Conservation (phyloP, 2,113 vertebrate species). For the Apistogramma diplotaenia region DNA sequence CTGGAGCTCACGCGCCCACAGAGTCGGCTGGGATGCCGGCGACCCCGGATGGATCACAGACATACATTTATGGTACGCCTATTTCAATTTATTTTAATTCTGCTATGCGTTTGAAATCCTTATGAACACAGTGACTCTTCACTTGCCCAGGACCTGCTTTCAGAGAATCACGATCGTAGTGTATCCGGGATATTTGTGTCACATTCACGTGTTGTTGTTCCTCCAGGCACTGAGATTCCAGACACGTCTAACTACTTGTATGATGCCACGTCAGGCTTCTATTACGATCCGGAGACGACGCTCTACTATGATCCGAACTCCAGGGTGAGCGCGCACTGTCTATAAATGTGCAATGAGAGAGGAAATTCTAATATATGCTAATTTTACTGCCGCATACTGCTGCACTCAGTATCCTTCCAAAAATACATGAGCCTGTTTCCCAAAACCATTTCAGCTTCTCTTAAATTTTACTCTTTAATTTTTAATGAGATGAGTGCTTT, state of each 20-base stretch:
- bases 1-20: slow-evolving; percentile 30
- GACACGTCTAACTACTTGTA: slow-evolving; percentile 90
- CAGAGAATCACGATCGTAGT: background rate
- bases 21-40: slow-evolving; percentile 24
- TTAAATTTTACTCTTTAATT: background rate
- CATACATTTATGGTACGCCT: slow-evolving; percentile 61
- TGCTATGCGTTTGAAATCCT: no score
- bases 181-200: background rate
- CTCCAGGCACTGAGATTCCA: slow-evolving; percentile 83
- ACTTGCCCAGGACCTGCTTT: background rate
- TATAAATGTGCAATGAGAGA: background rate
- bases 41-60: slow-evolving; percentile 39
- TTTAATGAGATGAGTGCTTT: background rate
- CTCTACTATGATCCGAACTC: slow-evolving; percentile 91
- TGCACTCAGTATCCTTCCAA: background rate
- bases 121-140: background rate
- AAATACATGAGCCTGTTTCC: no score
- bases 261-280: slow-evolving; percentile 94
- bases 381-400: no score
- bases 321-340: slow-evolving; percentile 78
- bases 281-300: slow-evolving; percentile 92
- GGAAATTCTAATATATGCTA: no score
- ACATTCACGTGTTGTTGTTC: background rate
- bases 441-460: no score
- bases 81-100: background rate